These are phyloP conservation scores for Oreotrochilus melanogaster DNA, from an alignment of 2,113 vertebrate species.

Conservation along the genomic window DNA sequence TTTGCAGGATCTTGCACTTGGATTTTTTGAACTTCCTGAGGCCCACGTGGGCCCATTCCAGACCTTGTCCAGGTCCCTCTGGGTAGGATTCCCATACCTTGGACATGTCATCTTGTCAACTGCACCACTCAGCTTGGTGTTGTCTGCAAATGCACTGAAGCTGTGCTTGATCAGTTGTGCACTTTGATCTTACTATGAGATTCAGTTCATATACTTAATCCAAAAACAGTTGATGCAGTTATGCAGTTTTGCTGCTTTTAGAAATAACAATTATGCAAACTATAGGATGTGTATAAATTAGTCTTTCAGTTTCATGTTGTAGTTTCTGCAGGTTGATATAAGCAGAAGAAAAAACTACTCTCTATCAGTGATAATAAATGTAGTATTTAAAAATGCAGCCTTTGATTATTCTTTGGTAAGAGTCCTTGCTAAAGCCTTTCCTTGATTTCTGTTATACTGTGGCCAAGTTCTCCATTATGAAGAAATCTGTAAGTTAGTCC, in stretches of 20 bases:
- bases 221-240: not conserved
- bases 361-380: not conserved
- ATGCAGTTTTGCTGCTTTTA: not conserved
- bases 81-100: not conserved
- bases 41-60: not conserved
- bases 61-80: not conserved
- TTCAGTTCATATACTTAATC: not conserved
- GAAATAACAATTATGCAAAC: not conserved
- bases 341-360: not conserved
- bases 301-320: not conserved
- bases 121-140: not conserved
- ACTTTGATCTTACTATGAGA: not conserved
- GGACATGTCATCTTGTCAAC: accelerated
- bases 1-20: not conserved
- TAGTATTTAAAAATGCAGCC: not conserved
- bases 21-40: not conserved
- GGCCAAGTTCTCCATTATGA: not conserved
- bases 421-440: not conserved
- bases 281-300: not conserved
- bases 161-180: not conserved
- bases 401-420: not conserved
- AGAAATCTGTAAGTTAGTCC: not conserved
- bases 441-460: not conserved
- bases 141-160: not conserved
- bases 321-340: not conserved